Evolutionary conservation across 35 echinoderm and acorn worm genomes (phyloP).

Genomic region (Lytechinus pictus): DNA sequence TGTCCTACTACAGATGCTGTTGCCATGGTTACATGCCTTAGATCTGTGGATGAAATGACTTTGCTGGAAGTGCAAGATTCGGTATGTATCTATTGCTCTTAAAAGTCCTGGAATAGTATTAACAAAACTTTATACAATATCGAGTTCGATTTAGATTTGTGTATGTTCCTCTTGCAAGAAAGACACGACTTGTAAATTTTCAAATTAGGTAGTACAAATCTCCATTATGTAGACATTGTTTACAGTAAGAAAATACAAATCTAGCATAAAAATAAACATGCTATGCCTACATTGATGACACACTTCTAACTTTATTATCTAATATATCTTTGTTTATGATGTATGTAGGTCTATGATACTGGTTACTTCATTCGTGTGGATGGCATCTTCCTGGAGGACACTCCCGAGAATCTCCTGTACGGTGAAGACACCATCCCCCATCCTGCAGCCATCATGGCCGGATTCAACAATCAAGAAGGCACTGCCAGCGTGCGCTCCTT

Average conservation of each 20-base stretch:
- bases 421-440: neutral
- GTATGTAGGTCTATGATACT: neutral
- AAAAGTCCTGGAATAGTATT: too few species aligned
- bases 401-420: neutral
- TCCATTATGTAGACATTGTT: too few species aligned
- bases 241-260: neutral
- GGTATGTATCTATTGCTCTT: neutral
- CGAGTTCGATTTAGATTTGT: too few species aligned
- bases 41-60: slow-evolving; percentile 2
- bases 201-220: too few species aligned
- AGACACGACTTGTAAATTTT: too few species aligned
- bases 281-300: neutral
- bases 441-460: neutral
- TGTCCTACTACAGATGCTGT: neutral
- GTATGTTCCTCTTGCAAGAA: too few species aligned
- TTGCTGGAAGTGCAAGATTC: neutral
- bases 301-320: neutral
- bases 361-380: slow-evolving; percentile 25
- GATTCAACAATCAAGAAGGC: slow-evolving; percentile 27
- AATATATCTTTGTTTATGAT: neutral
- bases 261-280: neutral
- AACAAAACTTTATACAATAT: too few species aligned
- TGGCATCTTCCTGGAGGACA: neutral
- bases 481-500: neutral
- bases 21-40: slow-evolving; percentile 20